Evolutionary conservation across 2,888 invertebrate genomes (phyloP).

Genomic region (Microplitis deprimator): DNA sequence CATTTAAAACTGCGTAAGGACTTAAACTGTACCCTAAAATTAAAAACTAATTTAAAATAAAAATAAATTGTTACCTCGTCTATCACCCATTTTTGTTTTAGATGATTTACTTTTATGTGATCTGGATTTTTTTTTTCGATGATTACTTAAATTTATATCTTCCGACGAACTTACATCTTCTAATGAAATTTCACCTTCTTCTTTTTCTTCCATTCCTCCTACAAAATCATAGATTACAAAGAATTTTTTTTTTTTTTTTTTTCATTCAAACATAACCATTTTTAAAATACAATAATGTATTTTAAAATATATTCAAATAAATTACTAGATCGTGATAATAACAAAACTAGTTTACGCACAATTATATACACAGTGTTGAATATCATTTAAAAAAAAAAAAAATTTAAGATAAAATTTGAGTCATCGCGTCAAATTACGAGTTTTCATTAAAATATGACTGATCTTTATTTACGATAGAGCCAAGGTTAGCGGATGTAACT

Average conservation of each 20-base stretch:
- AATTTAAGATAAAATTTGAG: background rate
- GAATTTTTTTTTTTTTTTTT: slow-evolving; percentile 21
- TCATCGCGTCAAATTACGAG: background rate
- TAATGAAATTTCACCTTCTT: slow-evolving; percentile 68
- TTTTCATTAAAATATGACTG: background rate
- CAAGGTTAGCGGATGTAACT: background rate
- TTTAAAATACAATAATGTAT: background rate
- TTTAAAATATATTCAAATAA: no score
- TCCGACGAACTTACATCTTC: slow-evolving; percentile 70
- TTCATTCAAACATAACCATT: background rate
- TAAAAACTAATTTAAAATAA: slow-evolving; percentile 2
- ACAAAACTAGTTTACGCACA: no score
- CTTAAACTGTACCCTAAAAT: background rate
- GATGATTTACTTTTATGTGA: background rate
- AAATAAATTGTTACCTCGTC: slow-evolving; percentile 41
- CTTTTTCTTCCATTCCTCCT: slow-evolving; percentile 60
- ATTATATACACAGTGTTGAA: no score
- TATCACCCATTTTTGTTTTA: slow-evolving; percentile 16
- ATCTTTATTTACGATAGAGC: background rate
- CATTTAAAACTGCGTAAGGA: no score
- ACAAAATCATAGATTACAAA: slow-evolving; percentile 19
- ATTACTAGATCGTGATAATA: no score
- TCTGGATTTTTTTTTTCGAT: background rate
- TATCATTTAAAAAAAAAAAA: background rate
- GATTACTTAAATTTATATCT: slow-evolving; percentile 53